phyloP scores from a whole-genome alignment of 92 coral and sea anemone species.

The Montipora capitata region DNA sequence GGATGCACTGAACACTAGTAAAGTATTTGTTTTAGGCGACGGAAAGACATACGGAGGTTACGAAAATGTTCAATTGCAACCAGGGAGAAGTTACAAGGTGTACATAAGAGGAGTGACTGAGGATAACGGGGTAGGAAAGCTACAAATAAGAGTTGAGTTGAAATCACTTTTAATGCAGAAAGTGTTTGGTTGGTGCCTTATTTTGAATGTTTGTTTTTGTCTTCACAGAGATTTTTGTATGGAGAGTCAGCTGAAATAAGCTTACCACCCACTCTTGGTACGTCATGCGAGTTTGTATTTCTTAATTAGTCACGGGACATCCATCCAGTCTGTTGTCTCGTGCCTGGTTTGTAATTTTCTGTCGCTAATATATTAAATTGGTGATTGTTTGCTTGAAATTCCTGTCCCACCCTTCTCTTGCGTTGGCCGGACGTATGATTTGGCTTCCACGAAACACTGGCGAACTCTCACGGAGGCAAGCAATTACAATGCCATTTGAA shows the following conservation, averaged over 20 bases:
- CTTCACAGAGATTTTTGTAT: slow-evolving; percentile 65
- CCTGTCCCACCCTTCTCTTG: too few species aligned
- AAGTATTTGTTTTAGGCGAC: slow-evolving; percentile 86
- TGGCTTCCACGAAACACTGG: too few species aligned
- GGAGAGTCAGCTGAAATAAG: slow-evolving; percentile 58
- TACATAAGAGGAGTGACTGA: slow-evolving; percentile 82
- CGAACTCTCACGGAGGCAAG: too few species aligned
- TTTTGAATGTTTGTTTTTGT: not conserved
- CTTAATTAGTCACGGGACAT: not conserved
- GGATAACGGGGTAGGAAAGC: slow-evolving; percentile 69
- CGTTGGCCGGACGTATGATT: too few species aligned
- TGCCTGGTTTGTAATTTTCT: too few species aligned
- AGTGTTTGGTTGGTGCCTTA: too few species aligned
- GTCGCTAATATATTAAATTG: too few species aligned
- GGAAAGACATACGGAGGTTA: slow-evolving; percentile 73
- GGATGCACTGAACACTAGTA: not conserved
- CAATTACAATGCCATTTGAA: too few species aligned
- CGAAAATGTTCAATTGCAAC: slow-evolving; percentile 79
- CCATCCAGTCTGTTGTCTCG: too few species aligned
- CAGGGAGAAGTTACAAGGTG: slow-evolving; percentile 80
- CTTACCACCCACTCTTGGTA: slow-evolving; percentile 79
- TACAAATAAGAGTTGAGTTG: too few species aligned
- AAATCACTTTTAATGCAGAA: too few species aligned
- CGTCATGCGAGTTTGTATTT: not conserved
- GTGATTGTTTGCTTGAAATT: too few species aligned